Evolutionary conservation across 2,888 invertebrate species (phyloP), one percentile per base, ranked within the genome.

Genomic region (Xiphydria camelus): DNA sequence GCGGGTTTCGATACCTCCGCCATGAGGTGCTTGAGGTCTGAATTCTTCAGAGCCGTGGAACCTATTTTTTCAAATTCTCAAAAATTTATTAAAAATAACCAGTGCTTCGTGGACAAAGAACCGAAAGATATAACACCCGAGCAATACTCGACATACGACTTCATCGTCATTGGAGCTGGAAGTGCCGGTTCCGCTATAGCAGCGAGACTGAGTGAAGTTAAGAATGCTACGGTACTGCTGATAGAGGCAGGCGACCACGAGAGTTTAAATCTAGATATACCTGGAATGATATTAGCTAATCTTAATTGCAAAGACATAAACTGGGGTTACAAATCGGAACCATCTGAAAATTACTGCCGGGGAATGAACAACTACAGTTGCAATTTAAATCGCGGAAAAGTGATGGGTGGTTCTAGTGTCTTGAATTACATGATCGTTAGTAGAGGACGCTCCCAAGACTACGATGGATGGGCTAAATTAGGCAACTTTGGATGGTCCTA

Each of bases 251-350:
- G 90, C 43, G 61, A 75, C 1, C 66, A 76, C 7, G 89, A 90
- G 74, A 85, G 85, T 62, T 82, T 80, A 41, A 61, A 88, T 6
- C 89, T 88, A 88, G 88, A 89, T 64, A 79, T 89, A 19, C 89
- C 89, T 0, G 75, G 88, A n/a, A 64, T 87, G 2, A 87, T 86
- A 2, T 85, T 85, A 66, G 85, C 85, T 58, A 76, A 89, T 4
- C 90, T 90, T 63, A 81, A 87, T 57, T 82, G 83, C 4, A 41
- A 53, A 2, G 78, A 83, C 31, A 83, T 87, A 32, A 90, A 91
- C 67, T 91, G 92, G 92, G 84, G 81, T 53, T 92, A 90, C 71
- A 84, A 86, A 66, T 90, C 91, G 0, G 85, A 87, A 68, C 86
- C 91, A 0, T 89, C 88, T 9, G 79, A 82, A 29, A 81, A 78